Conservation (phyloP, 2,888 invertebrate genomes). For the Sabatieria punctata region DNA sequence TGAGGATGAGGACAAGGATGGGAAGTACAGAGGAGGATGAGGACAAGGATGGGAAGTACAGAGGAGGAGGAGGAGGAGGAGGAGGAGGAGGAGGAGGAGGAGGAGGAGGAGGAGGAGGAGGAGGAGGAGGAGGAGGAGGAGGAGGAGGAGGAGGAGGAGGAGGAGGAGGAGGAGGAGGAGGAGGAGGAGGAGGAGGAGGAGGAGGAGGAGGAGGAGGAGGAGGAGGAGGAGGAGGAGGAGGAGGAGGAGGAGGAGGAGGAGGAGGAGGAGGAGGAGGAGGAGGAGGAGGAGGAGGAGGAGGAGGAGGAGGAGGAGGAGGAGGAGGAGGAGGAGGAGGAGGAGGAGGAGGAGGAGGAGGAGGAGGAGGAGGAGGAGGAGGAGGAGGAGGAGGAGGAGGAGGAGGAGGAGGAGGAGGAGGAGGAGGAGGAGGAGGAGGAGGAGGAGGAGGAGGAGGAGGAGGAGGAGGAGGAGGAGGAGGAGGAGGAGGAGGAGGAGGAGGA, state of each 20-base stretch:
- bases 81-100: not conserved
- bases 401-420: not conserved
- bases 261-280: not conserved
- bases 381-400: not conserved
- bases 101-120: not conserved
- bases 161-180: not conserved
- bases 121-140: not conserved
- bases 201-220: not conserved
- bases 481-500: not conserved
- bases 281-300: not conserved
- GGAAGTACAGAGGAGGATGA: not conserved
- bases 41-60: not conserved
- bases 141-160: not conserved
- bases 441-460: not conserved
- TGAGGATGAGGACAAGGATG: not conserved
- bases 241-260: not conserved
- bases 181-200: not conserved
- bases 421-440: not conserved
- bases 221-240: not conserved
- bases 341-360: not conserved
- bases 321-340: not conserved
- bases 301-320: not conserved
- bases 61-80: not conserved
- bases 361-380: not conserved
- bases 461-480: not conserved